Base-by-base conservation (phyloP, 2,797 vertebrate species). In the Urosaurus nigricauda region DNA sequence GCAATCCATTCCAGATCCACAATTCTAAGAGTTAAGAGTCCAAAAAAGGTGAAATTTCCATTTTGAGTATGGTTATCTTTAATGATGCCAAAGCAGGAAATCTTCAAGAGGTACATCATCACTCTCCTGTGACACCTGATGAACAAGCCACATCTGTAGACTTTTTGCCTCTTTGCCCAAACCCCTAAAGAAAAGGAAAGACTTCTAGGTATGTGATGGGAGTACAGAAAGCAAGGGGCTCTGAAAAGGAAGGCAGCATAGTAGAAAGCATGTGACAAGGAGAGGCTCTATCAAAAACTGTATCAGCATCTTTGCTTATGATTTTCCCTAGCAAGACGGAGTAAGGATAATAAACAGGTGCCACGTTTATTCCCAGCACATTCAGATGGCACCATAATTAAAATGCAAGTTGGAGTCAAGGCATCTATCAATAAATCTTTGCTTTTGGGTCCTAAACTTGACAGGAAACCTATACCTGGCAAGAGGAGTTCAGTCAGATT, bases 391-490 rank as follows among this genome's bases (percentile, higher is more conserved):
- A 0, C 91, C 91, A 51, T 86, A 94, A 96, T 95, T 94, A 95
- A 96, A 96, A 95, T 82, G 87, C 94, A 94, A 94, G 93, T 87
- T 37, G 24, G 92, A 96, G 92, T 90, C 94, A 83, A 84, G 92
- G 89, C 90, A 91, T 87, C 95, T 83, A 94, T 93, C 84, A 43
- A 97, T 96, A 96, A 96, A 96, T 96, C 96, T 96, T 95, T 94
- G 94, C 96, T 94, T 93, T 94, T 93, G 94, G 94, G 94, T 96
- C 94, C 90, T 11, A 65, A 91, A 90, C 93, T 93, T 96, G 96
- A 97, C 96, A 96, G 96, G 94, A 96, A 96, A 85, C 93, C 94
- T 94, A 95, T 95, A 94, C 92, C 90, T 93, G 95, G 94, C 0
- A 26, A 53, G 0, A 91, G 89, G 90, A 86, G 86, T 60, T 90